phyloP scores from a whole-genome alignment of 2,888 invertebrate genomes.

The Pyrocoelia pectoralis region DNA sequence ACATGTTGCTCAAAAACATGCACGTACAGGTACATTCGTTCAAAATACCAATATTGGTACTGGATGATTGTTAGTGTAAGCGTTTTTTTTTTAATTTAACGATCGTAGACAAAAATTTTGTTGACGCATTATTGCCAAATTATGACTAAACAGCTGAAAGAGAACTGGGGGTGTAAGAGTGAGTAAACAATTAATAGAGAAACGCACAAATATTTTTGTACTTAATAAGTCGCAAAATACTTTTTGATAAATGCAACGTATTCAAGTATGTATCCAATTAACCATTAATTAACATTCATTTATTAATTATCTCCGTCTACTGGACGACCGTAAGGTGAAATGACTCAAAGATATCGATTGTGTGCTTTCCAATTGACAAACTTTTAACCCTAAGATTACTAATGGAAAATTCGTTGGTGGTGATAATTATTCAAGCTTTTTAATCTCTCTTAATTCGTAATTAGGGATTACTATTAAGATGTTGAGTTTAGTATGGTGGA shows the following conservation, averaged over 20 bases:
- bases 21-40: too few species aligned
- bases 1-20: too few species aligned
- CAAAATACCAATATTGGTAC: too few species aligned
- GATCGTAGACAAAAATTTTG: too few species aligned
- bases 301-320: not conserved
- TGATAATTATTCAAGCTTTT: not conserved
- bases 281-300: not conserved
- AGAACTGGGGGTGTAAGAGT: too few species aligned
- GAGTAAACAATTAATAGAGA: too few species aligned
- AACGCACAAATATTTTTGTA: too few species aligned
- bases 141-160: too few species aligned
- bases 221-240: not conserved
- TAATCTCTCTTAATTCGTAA: conserved; percentile 23
- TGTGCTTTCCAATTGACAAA: not conserved
- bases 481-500: conserved; percentile 21
- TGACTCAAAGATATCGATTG: not conserved
- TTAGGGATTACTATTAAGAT: conserved; percentile 32
- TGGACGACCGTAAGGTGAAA: not conserved
- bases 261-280: not conserved
- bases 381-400: not conserved
- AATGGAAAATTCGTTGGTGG: not conserved
- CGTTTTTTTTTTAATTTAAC: too few species aligned
- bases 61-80: too few species aligned
- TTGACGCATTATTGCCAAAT: too few species aligned
- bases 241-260: not conserved